These are phyloP conservation scores for Tenthredo amoena DNA, from an alignment of 2,888 invertebrate genomes.

Conservation along the genomic window DNA sequence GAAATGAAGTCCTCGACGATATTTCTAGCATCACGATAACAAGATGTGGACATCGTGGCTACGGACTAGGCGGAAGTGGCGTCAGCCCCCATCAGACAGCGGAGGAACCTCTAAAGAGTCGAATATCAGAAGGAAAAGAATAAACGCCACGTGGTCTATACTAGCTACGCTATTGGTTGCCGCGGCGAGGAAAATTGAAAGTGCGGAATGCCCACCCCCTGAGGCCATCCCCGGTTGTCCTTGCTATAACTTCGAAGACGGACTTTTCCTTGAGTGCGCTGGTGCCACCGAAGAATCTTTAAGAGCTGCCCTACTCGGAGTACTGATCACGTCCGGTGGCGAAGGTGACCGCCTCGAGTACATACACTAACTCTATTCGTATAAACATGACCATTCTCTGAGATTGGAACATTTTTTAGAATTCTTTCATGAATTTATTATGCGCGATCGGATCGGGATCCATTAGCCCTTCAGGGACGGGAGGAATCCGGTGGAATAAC, in stretches of 20 bases:
- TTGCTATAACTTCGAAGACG: constrained; percentile 96
- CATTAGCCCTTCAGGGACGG: not conserved
- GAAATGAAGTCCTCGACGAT: constrained; percentile 21
- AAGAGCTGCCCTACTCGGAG: constrained; percentile 83
- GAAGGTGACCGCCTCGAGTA: constrained; percentile 73
- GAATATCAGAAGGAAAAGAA: constrained; percentile 12
- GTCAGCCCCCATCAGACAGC: constrained; percentile 61
- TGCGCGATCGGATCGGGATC: not conserved
- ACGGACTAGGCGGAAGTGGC: constrained; percentile 74
- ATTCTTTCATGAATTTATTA: not conserved
- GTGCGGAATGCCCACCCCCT: constrained; percentile 85
- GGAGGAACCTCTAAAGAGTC: constrained; percentile 69
- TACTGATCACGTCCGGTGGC: constrained; percentile 82
- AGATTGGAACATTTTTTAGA: not conserved
- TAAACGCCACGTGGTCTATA: constrained; percentile 61
- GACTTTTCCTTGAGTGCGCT: constrained; percentile 93
- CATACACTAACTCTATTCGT: not conserved
- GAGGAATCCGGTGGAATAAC: not conserved
- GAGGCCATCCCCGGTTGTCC: constrained; percentile 91
- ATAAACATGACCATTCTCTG: not conserved
- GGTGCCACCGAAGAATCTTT: constrained; percentile 89
- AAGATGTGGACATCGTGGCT: constrained; percentile 74
- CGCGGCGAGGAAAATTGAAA: constrained; percentile 69
- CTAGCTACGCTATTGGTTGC: constrained; percentile 68
- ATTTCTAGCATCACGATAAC: constrained; percentile 22